These are phyloP conservation scores for Leucophenga maculata DNA, from an alignment of 2,888 invertebrate species.

Conservation along the genomic window DNA sequence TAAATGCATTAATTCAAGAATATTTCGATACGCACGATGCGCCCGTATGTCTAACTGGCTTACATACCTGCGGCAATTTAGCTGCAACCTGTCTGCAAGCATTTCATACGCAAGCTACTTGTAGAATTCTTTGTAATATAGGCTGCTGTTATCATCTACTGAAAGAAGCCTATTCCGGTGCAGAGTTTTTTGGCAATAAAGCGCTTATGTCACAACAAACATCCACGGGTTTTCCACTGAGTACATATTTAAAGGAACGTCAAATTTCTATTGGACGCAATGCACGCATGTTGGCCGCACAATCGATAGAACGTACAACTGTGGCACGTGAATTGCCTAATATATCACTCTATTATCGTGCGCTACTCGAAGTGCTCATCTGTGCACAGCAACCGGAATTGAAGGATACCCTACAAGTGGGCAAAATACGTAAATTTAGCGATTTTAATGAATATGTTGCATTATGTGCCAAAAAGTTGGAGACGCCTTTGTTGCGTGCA, in stretches of 20 bases:
- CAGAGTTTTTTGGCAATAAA: conserved; percentile 67
- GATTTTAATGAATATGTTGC: conserved; percentile 81
- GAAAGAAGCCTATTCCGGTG: conserved; percentile 74
- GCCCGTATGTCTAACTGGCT: conserved; percentile 78
- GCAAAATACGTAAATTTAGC: conserved; percentile 77
- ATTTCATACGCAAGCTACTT: conserved; percentile 75
- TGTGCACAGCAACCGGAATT: conserved; percentile 70
- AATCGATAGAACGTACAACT: conserved; percentile 83
- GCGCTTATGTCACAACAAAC: conserved; percentile 56
- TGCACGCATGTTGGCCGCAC: conserved; percentile 89
- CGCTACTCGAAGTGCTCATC: conserved; percentile 80
- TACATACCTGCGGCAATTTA: conserved; percentile 92
- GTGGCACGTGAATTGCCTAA: conserved; percentile 75
- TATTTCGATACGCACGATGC: conserved; percentile 71
- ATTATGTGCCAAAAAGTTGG: conserved; percentile 78
- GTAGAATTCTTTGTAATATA: conserved; percentile 82
- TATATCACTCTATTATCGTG: conserved; percentile 82
- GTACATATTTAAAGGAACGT: conserved; percentile 75
- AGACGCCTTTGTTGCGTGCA: conserved; percentile 54
- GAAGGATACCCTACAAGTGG: conserved; percentile 74
- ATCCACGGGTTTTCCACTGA: conserved; percentile 79
- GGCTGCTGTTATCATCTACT: conserved; percentile 93
- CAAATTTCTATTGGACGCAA: conserved; percentile 78
- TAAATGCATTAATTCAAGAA: conserved; percentile 73
- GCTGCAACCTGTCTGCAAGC: conserved; percentile 81